Conservation (phyloP, 2,113 vertebrate species). For the Cryptotis parvus region DNA sequence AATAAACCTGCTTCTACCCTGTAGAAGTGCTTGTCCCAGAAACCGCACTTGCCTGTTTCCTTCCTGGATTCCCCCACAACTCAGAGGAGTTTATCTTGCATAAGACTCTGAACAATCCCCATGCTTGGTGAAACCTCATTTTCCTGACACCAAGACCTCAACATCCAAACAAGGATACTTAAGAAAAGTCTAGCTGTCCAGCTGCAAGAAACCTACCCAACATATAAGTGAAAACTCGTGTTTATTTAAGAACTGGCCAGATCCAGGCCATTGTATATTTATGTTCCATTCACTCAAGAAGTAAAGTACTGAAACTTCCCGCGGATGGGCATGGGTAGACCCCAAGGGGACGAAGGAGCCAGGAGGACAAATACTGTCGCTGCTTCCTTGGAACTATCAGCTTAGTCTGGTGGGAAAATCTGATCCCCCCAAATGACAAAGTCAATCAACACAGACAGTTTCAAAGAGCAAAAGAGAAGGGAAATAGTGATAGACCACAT, state of each 20-base stretch:
- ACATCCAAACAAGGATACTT: background rate
- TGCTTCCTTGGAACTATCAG: background rate
- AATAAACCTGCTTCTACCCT: background rate
- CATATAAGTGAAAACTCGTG: background rate
- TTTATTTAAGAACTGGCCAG: background rate
- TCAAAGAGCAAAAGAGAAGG: background rate
- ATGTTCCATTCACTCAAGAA: background rate
- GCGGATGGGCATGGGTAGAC: no score
- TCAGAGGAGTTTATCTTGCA: background rate
- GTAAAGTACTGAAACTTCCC: background rate
- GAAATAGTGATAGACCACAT: background rate
- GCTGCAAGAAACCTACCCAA: background rate
- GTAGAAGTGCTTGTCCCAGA: no score
- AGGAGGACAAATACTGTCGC: background rate
- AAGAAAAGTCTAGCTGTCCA: background rate
- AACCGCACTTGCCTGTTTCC: accelerated
- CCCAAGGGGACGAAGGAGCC: background rate
- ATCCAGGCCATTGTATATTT: no score
- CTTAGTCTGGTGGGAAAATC: background rate
- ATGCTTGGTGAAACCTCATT: background rate
- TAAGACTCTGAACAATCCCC: background rate
- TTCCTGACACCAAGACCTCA: background rate
- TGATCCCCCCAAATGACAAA: background rate
- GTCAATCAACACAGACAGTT: no score
- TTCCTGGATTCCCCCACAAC: background rate